Base-by-base conservation (phyloP, 2,888 invertebrate genomes). In the Amphimallon solstitiale region DNA sequence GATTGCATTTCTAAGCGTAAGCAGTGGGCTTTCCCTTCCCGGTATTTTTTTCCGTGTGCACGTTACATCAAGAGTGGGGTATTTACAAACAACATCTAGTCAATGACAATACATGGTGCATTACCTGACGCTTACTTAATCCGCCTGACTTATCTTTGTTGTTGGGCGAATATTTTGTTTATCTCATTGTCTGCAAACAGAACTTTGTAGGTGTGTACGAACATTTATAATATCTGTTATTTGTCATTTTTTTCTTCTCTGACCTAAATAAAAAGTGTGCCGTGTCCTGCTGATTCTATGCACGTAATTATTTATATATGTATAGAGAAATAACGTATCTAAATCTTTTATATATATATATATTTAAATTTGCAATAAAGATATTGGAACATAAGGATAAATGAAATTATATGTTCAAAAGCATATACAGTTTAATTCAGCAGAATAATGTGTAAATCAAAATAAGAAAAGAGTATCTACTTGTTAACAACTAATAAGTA, bases 1-100 rank as follows among this genome's bases (percentile, higher is more conserved):
- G 40, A 40, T 14, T 15, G 40, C 40, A 14, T 40, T 40, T 40
- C 40, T 9, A 40, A 5, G 9, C 10, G 40, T 15, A 14, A 40
- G 12, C 40, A 40, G 40, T 46, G 45, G 45, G 45, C 17, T 46
- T 46, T 46, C 45, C 45, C 45, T 17, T 9, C 45, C 5, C 45
- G 45, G 45, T 12, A 46, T 10, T 46, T 46, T 46, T 45, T 46
- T 19, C 17, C 45, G n/a, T n/a, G 45, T 19, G 15, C 45, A 17
- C 15, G 17, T 46, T 15, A 46, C 19, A 46, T 10, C 14, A 40
- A 15, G 12, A 2, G 10, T 15, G 6, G 7, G 19, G 14, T 43
- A 46, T 46, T 46, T 46, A 15, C 45, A 46, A 46, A 46, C 45
- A 46, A 19, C 19, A 46, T 10, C 45, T 17, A 19, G 45, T 46